phyloP scores from a whole-genome alignment of 2,797 vertebrate genomes.

The Phyllotis vaccarum region DNA sequence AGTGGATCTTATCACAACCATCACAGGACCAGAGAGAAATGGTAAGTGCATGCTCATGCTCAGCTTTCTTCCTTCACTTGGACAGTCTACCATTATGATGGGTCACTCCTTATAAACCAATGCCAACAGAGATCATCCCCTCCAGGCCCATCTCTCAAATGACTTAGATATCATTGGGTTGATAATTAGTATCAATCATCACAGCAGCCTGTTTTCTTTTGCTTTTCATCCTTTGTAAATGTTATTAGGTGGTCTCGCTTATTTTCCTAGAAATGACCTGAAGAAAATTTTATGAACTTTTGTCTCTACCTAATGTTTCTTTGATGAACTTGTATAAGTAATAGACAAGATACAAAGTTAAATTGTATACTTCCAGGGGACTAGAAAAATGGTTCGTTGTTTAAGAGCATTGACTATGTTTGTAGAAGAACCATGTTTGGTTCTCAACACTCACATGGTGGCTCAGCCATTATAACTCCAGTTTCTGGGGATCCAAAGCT shows the following conservation, averaged over 20 bases:
- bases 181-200: not conserved
- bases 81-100: not conserved
- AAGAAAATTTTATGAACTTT: not conserved
- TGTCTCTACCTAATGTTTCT: not conserved
- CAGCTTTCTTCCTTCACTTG: not conserved
- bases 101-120: not conserved
- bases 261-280: not conserved
- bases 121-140: not conserved
- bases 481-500: not conserved
- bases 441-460: not conserved
- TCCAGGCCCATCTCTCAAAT: not conserved
- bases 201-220: not conserved
- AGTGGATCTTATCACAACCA: not conserved
- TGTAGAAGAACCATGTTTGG: not conserved
- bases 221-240: not conserved
- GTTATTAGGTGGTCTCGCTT: not conserved
- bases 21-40: not conserved
- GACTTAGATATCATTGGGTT: not conserved
- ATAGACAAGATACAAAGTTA: constrained; percentile 31
- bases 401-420: not conserved
- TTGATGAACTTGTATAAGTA: not conserved
- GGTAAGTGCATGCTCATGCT: not conserved
- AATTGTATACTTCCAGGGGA: not conserved
- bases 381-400: not conserved
- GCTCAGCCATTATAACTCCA: not conserved